Evolutionary conservation across 2,888 invertebrate species (phyloP), one percentile per base, ranked within the genome.

Genomic region (Mythimna ferrago): DNA sequence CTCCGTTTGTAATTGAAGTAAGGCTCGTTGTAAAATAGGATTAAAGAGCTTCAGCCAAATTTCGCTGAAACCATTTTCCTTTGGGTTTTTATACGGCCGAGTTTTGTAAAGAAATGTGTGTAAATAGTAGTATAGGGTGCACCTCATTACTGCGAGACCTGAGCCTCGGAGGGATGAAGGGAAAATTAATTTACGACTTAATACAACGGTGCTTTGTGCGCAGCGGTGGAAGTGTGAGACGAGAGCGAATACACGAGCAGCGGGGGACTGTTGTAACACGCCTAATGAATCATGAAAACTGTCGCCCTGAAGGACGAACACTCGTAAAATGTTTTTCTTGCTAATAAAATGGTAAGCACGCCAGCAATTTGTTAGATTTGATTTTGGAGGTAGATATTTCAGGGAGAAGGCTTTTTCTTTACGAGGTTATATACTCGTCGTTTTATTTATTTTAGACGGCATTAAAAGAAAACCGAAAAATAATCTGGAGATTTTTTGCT

Each of bases 111-210:
- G 78, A 83, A 86, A 91, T 92, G 90, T 92, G 90, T 91, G 90
- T 88, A 89, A 91, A 91, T 89, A 89, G 87, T 82, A 84, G 81
- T 86, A 78, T n/a, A 79, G 78, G 79, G 86, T 88, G 90, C 88
- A 90, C 87, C 90, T 93, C 91, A 91, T 93, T 93, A 91, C 88
- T 77, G 87, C 81, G 83, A 76, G 80, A 72, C 74, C 74, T 77
- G 80, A 76, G 78, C 78, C 71, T 73, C 75, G 76, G 65, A 48
- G 69, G 86, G 87, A 85, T 86, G 86, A 87, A 91, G 90, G 88
- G 85, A 88, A 91, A 93, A 94, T 94, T 93, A 94, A 94, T 94
- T 93, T 93, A 93, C 89, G 91, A 90, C 90, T 91, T 92, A 92
- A 94, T 93, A 92, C 90, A 91, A 90, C 82, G 87, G 84, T 83